Percentiles rank a stretch among this genome's conserved stretches.
These are phyloP conservation scores for Scarus forsteni DNA, from an alignment of 2,797 vertebrate species.

Conservation along the genomic window DNA sequence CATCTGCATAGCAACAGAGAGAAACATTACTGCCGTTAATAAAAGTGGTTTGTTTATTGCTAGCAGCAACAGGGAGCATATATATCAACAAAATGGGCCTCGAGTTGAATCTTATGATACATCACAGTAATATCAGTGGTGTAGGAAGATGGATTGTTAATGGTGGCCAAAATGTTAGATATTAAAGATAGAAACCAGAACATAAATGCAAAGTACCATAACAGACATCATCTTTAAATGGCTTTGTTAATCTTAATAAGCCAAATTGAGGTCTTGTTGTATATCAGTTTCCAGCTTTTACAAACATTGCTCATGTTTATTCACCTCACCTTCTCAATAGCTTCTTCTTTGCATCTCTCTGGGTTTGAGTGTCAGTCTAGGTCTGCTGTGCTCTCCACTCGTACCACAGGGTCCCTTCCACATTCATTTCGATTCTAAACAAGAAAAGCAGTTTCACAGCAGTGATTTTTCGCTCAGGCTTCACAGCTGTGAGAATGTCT, in stretches of 20 bases:
- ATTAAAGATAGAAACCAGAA: no score
- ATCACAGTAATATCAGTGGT: background rate
- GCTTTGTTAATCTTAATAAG: background rate
- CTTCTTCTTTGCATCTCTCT: slow-evolving; percentile 18
- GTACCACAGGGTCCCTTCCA: slow-evolving; percentile 56
- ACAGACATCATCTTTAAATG: background rate
- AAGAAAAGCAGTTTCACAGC: slow-evolving; percentile 64
- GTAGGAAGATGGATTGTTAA: background rate
- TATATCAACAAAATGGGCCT: no score
- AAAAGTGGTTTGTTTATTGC: no score
- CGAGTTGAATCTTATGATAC: background rate
- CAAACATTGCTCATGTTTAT: background rate
- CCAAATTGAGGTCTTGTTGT: background rate
- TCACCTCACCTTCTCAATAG: background rate
- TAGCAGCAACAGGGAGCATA: no score
- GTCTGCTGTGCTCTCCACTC: slow-evolving; percentile 41
- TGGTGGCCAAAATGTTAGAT: no score
- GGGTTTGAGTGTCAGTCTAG: slow-evolving; percentile 22
- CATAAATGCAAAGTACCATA: no score
- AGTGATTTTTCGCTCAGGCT: slow-evolving; percentile 67
- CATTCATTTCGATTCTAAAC: slow-evolving; percentile 73
- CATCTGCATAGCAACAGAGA: no score
- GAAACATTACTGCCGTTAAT: no score
- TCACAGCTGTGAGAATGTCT: slow-evolving; percentile 54
- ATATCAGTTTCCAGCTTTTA: slow-evolving; percentile 3